A percentile compares a stretch with the other conserved stretches of the same genome.
Conservation (phyloP, 2,888 invertebrate genomes). For the Machimus atricapillus region DNA sequence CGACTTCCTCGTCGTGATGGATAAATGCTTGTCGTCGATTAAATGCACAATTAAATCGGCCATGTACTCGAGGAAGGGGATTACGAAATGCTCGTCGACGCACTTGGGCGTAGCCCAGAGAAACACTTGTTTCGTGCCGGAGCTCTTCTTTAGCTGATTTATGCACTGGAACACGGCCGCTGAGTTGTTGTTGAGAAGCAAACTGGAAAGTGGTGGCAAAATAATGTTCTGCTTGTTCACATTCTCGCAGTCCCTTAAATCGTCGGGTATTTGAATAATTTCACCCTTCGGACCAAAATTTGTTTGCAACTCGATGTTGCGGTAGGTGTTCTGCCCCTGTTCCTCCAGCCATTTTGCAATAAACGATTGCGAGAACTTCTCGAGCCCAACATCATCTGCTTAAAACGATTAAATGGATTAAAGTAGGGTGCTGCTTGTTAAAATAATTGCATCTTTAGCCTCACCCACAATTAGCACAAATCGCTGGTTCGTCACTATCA, state of each 20-base stretch:
- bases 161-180: conserved; percentile 55
- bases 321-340: conserved; percentile 52
- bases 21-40: conserved; percentile 50
- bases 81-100: conserved; percentile 53
- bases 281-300: background rate
- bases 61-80: conserved; percentile 58
- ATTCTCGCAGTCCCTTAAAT: background rate
- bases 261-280: background rate
- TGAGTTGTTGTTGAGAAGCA: conserved; percentile 53
- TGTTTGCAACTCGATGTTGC: background rate
- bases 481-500: conserved; percentile 56
- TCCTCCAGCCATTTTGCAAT: conserved; percentile 55
- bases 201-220: conserved; percentile 56
- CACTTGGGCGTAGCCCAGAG: conserved; percentile 57
- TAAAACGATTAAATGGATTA: conserved; percentile 18
- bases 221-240: conserved; percentile 50
- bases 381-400: conserved; percentile 57
- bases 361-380: conserved; percentile 55
- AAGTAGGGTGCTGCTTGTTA: background rate
- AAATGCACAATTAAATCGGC: conserved; percentile 57
- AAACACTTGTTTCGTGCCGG: conserved; percentile 55
- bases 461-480: conserved; percentile 59
- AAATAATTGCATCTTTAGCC: background rate
- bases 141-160: conserved; percentile 53
- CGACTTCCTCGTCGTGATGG: conserved; percentile 54